Evolutionary conservation across 1,140 invertebrate species (phyloP).

Genomic region (Hyposmocoma kahamanoa): DNA sequence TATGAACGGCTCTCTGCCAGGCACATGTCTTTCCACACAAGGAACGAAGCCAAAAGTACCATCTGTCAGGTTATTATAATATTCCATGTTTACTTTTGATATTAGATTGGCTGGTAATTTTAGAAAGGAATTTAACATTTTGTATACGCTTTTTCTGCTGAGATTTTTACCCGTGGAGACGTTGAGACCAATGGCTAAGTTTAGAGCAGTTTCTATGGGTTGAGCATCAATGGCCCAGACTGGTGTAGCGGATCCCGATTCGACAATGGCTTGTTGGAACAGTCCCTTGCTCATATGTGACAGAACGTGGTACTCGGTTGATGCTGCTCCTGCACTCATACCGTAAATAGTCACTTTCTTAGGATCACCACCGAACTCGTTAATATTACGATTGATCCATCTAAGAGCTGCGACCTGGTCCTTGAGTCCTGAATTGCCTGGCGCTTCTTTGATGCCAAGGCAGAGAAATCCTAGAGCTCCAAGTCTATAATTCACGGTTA

Average conservation of each 20-base stretch:
- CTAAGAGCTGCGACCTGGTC: conserved; percentile 72
- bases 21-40: conserved; percentile 17
- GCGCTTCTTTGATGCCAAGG: conserved; percentile 68
- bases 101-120: conserved; percentile 9
- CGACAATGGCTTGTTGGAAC: conserved; percentile 74
- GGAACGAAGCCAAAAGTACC: conserved; percentile 19
- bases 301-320: conserved; percentile 39
- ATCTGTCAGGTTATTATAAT: conserved; percentile 14
- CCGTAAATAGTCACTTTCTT: conserved; percentile 61
- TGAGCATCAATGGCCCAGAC: conserved; percentile 74
- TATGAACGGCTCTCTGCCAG: conserved; percentile 57
- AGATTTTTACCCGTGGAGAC: conserved; percentile 43
- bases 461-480: conserved; percentile 71
- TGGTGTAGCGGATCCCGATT: conserved; percentile 77
- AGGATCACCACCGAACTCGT: conserved; percentile 67
- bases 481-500: conserved; percentile 72
- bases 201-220: conserved; percentile 66
- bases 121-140: no score
- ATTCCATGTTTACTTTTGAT: conserved; percentile 11
- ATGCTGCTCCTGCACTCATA: conserved; percentile 47
- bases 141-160: conserved; percentile 23
- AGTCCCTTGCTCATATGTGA: conserved; percentile 60
- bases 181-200: conserved; percentile 69
- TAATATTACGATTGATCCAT: conserved; percentile 75
- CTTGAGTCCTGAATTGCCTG: conserved; percentile 69